These are phyloP conservation scores for Anoura caudifer DNA, from an alignment of 2,113 vertebrate genomes.

Conservation along the genomic window DNA sequence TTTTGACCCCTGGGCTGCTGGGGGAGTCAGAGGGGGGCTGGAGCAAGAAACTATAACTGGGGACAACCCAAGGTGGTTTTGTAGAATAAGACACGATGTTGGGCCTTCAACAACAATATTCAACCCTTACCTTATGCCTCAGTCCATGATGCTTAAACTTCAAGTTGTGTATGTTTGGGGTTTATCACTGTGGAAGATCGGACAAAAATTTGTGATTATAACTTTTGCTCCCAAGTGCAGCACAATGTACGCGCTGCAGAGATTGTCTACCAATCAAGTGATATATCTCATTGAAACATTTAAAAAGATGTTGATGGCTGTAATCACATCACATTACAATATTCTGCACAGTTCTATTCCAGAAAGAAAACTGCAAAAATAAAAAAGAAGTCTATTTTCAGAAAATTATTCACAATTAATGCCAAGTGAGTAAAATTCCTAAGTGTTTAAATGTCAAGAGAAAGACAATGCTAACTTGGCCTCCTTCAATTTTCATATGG, in stretches of 20 bases:
- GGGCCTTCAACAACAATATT: not conserved
- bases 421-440: constrained; percentile 27
- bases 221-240: not conserved
- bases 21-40: not conserved
- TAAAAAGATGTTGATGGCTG: not conserved
- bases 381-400: constrained; percentile 37
- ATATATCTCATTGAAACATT: not conserved
- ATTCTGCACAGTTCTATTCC: not conserved
- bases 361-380: constrained; percentile 10
- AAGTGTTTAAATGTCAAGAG: constrained; percentile 43
- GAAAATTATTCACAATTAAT: constrained; percentile 47
- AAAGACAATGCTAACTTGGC: constrained; percentile 60
- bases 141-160: not conserved
- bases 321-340: not conserved
- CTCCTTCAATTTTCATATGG: constrained; percentile 51
- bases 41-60: not conserved
- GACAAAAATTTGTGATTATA: not conserved
- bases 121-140: not conserved
- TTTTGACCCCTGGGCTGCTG: not conserved
- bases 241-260: not conserved
- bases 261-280: not conserved
- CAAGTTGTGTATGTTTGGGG: not conserved
- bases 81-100: not conserved
- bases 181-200: not conserved
- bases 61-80: not conserved